phyloP scores from a whole-genome alignment of 2,797 vertebrate genomes.

The Coregonus sp. region DNA sequence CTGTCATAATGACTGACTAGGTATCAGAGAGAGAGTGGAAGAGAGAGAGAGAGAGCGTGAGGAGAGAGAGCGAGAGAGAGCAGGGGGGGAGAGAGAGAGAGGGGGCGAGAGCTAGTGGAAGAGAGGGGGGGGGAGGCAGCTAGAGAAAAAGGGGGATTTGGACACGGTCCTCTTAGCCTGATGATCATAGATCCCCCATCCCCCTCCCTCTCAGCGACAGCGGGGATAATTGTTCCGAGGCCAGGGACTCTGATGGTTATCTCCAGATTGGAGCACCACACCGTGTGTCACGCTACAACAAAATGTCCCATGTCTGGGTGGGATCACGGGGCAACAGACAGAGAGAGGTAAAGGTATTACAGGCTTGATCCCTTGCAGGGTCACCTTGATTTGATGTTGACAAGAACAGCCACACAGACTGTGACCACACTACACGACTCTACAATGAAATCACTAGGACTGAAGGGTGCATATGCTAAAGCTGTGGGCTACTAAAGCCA shows the following conservation, averaged over 20 bases:
- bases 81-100: neutral
- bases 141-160: neutral
- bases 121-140: neutral
- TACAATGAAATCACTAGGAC: conserved; percentile 24
- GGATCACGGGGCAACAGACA: neutral
- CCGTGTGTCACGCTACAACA: neutral
- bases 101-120: neutral
- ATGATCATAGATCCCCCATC: too few relatives aligned
- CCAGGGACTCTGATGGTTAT: conserved; percentile 22
- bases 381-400: conserved; percentile 22
- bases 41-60: neutral
- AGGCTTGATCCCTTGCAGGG: neutral
- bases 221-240: neutral
- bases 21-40: neutral
- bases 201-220: neutral
- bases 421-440: conserved; percentile 15
- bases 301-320: neutral
- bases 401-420: conserved; percentile 21
- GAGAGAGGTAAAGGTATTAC: conserved; percentile 8
- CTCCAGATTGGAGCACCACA: neutral
- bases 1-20: conserved; percentile 7
- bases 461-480: conserved; percentile 29
- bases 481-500: neutral
- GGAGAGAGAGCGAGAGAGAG: neutral
- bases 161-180: neutral